Evolutionary conservation across 2,113 vertebrate genomes (phyloP).

Genomic region (Sinocyclocheilus rhinocerous): DNA sequence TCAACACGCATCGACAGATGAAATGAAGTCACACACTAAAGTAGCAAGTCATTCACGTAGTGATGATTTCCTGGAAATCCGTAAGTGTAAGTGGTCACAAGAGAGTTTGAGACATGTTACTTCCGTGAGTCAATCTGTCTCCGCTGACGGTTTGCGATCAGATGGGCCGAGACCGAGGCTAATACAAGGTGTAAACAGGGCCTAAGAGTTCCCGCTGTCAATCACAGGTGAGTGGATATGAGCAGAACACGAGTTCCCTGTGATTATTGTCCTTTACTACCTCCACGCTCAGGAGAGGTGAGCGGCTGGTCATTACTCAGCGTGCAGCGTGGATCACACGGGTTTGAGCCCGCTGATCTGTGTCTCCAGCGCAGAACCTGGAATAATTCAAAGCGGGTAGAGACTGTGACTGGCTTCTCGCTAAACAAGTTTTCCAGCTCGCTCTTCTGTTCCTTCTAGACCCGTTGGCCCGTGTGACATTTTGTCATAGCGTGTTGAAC

Average conservation of each 20-base stretch:
- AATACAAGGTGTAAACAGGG: neutral
- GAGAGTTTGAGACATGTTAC: neutral
- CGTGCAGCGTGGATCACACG: neutral
- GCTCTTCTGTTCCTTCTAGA: neutral
- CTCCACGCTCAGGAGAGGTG: neutral
- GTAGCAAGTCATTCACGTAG: neutral
- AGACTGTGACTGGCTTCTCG: conserved; percentile 46
- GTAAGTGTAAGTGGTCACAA: neutral
- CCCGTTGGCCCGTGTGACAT: neutral
- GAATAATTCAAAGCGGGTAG: conserved; percentile 56
- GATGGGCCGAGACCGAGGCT: neutral
- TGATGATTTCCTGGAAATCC: neutral
- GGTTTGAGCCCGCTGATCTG: conserved; percentile 56
- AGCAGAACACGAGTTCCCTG: neutral
- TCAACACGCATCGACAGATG: neutral
- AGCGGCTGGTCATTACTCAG: neutral
- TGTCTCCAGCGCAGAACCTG: conserved; percentile 53
- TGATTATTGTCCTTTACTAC: conserved; percentile 10
- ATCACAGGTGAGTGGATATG: neutral
- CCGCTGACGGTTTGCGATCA: neutral
- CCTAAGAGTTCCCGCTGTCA: neutral
- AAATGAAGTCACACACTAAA: neutral
- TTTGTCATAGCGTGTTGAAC: conserved; percentile 46
- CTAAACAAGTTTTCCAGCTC: conserved; percentile 34
- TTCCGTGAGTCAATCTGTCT: neutral